Evolutionary conservation across 2,888 invertebrate genomes (phyloP), one percentile per base, ranked within the genome.

Genomic region (Campoplex capitator): DNA sequence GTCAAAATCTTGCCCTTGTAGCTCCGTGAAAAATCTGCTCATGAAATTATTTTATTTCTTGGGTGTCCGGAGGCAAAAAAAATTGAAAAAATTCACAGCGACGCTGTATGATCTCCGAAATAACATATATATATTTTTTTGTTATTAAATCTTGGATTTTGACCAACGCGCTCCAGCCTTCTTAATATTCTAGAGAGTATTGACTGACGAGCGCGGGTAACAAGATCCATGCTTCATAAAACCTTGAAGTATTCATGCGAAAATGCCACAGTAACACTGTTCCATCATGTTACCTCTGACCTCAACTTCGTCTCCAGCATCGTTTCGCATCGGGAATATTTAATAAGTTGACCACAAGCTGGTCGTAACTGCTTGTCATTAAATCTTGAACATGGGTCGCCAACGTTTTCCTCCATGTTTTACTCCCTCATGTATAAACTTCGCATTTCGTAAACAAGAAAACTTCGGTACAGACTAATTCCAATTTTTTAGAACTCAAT

Each of bases 361-460:
- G 42, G 56, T 38, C 68, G 67, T 82, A 75, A 75, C 67, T 65
- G 45, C 75, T 38, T 54, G 67, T 68, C 75, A 56, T 82, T 74
- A 74, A 82, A 75, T 68, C 45, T 68, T 56, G 23, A 38, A 74
- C 68, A 82, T 9, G 68, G 23, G 48, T 54, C 62, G 38, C 6
- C 81, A n/a, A 56, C 9, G 58, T 28, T 65, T 74, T 45, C 56
- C 42, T 28, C 48, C 48, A 9, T 35, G 45, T 65, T 81, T 23
- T 62, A 48, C 51, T 38, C 32, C 62, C 32, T 62, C 62, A 32
- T 62, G 62, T 32, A 32, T 62, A 62, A 32, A 62, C 16, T 1
- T 6, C 0, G 6, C 13, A 13, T 32, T 16, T 16, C 6, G 16
- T 4, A 62, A 32, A 62, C 62, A 62, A 62, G 62, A 32, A 62